Base-by-base conservation (phyloP, 2,888 invertebrate species). In the Oxycera nigricornis region DNA sequence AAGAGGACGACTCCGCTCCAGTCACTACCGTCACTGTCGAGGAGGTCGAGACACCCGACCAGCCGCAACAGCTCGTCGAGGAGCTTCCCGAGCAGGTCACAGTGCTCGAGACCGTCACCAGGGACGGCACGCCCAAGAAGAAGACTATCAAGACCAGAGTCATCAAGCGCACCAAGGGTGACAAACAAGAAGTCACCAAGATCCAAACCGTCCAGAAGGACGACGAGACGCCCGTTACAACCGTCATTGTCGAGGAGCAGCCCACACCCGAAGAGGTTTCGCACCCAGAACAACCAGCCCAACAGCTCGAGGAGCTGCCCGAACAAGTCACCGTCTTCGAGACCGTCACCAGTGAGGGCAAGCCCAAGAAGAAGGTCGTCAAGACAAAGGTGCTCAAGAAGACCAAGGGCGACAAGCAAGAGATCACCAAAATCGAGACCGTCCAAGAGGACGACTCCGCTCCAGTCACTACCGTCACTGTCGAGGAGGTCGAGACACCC, bases 401-500 rank as follows among this genome's bases (percentile, higher is more conserved):
- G 76, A 84, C 79, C 14, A 80, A 84, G 72, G 84, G 84, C n/a
- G 81, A 81, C 9, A 82, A 82, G 68, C 83, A 86, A 31, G 83
- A 86, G 79, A 82, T 85, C 0, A 85, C 84, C 0, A 85, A 86
- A 73, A 84, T 86, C 50, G 82, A 83, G n/a, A 81, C 81, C 17
- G 80, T 83, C 59, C 80, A 83, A 77, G 78, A 80, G 28, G 82
- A 83, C 52, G 83, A 83, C 39, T 78, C 83, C 73, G 80, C 80
- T 75, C 84, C 85, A 1, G 77, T 80, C 28, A 82, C 84, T 14
- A 81, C 80, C 28, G 83, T 85, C 7, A 79, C 52, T 11, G 62
- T 72, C 41, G 59, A 72, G 57, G 75, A 72, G 30, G 46, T 20
- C 2, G 46, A 50, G 17, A 65, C 28, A 22, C 65, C 39, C 1